Base-by-base conservation (phyloP, 2,888 invertebrate species). In the Lasioglossum morio region DNA sequence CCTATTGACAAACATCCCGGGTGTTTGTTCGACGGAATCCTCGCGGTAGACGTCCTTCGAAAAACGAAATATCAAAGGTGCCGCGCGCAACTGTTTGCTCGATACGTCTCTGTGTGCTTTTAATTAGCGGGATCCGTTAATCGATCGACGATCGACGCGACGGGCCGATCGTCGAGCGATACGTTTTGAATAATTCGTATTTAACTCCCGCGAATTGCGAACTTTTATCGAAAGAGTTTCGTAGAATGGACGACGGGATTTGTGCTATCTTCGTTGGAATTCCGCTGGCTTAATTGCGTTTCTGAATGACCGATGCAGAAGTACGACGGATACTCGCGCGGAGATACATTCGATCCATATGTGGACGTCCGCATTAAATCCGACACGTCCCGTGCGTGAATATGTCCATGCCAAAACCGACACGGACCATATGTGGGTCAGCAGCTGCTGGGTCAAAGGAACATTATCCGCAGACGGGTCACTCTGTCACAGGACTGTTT, bases 1-100 rank as follows among this genome's bases (percentile, higher is more conserved):
- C n/a, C 66, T 27, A 48, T 66, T 77, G 77, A 77, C 69, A 77
- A 77, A 70, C 69, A 53, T 77, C 19, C 69, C 34, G 37, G 14
- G 34, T 4, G n/a, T 53, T 48, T 69, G 48, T 69, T 69, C 37
- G 69, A 57, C 10, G 27, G 37, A 60, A 48, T 53, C 37, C 48
- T 48, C n/a, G 1, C 66, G 12, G 77, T 7, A 19, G 1, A 4
- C 23, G 69, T 70, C 53, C 40, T 70, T 53, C 40, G 77, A 5
- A 27, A 37, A 27, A 27, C 66, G 77, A 69, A 40, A 53, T 40
- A 48, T 53, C 69, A 53, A 70, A 69, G 48, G 37, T 37, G 53
- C n/a, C 77, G 72, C 19, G 27, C 23, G 70, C 27, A 12, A 30
- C 19, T 34, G 77, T 77, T 76, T 19, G 34, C 66, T n/a, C 57